Percentiles rank a stretch among this genome's conserved stretches.
Conservation (phyloP, 1,140 invertebrate species). For the Macrostomum lignano region DNA sequence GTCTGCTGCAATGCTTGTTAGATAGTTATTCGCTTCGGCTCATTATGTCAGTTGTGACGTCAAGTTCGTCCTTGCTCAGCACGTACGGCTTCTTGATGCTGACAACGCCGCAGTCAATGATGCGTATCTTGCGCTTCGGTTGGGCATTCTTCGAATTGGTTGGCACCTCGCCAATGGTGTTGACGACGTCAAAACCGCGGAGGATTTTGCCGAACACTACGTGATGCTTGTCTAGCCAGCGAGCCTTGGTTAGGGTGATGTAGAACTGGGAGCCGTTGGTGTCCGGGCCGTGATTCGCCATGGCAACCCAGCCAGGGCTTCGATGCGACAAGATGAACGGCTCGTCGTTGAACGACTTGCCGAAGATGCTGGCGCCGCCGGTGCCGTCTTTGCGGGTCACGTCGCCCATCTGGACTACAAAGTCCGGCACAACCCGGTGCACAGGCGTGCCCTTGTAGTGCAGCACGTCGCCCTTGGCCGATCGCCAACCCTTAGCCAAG, state of each 20-base stretch:
- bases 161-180: constrained; percentile 11
- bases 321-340: constrained; percentile 15
- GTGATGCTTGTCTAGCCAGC: constrained; percentile 70
- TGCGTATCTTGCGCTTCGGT: constrained; percentile 12
- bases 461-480: no score
- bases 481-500: constrained; percentile 18
- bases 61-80: background rate
- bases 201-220: constrained; percentile 67
- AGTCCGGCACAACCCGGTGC: constrained; percentile 24
- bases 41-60: background rate
- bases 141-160: constrained; percentile 7
- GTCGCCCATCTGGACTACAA: constrained; percentile 28
- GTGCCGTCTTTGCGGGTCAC: constrained; percentile 26
- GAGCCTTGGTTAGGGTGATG: constrained; percentile 57
- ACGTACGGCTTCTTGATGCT: constrained; percentile 10
- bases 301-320: constrained; percentile 15
- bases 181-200: constrained; percentile 13
- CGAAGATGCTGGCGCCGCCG: constrained; percentile 48
- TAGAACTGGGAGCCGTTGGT: constrained; percentile 27
- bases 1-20: no score
- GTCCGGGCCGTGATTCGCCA: constrained; percentile 22
- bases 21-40: background rate
- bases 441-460: constrained; percentile 15
- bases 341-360: constrained; percentile 40
- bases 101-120: constrained; percentile 11